Percentiles rank a stretch among this genome's conserved stretches.
Conservation (phyloP, 2,113 vertebrate genomes). For the Anser cygnoides region DNA sequence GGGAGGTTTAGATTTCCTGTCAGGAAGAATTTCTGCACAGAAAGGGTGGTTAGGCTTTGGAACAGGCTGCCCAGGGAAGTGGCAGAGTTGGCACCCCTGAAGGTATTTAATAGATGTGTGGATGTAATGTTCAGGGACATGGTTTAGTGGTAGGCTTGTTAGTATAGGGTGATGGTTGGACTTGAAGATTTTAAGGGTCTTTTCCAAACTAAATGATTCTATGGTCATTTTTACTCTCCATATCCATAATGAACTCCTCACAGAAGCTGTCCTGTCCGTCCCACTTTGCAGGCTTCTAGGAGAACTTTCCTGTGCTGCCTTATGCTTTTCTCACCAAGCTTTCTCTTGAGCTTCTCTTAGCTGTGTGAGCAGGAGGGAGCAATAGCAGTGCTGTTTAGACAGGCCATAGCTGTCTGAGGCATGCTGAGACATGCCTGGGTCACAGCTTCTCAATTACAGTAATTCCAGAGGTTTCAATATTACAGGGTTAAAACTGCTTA, state of each 20-base stretch:
- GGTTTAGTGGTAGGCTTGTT: no score
- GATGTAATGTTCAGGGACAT: no score
- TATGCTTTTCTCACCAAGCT: background rate
- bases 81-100: no score
- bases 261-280: background rate
- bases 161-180: no score
- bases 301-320: background rate
- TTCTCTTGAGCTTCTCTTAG: fast-evolving
- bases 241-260: background rate
- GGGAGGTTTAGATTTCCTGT: no score
- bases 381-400: fast-evolving
- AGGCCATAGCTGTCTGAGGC: background rate
- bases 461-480: background rate
- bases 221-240: background rate
- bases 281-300: background rate
- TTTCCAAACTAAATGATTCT: no score
- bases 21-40: no score
- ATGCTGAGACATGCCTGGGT: background rate
- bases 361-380: fast-evolving
- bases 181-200: no score
- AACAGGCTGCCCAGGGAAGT: no score
- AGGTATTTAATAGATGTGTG: no score
- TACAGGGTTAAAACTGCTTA: constrained; percentile 11
- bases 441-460: background rate
- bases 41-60: no score